phyloP scores from a whole-genome alignment of 2,113 vertebrate genomes.

The Channa maculata region DNA sequence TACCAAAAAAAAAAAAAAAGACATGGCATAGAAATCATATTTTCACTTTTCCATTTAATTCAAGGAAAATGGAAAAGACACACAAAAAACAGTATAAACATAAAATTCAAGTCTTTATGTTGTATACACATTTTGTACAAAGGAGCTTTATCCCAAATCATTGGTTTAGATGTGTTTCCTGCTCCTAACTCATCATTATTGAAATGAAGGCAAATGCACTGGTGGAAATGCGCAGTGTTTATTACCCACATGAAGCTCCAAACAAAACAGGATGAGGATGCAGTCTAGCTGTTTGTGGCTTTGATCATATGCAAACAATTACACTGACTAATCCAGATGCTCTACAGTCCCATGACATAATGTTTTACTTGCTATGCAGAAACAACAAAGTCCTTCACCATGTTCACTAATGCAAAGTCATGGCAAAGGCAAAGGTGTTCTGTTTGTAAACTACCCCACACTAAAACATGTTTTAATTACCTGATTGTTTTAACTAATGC shows the following conservation, averaged over 20 bases:
- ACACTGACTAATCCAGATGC: conserved; percentile 1
- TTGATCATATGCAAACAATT: conserved; percentile 17
- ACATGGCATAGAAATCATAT: not conserved
- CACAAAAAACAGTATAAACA: conserved; percentile 2
- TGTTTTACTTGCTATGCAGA: too few species aligned
- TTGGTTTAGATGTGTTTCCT: conserved; percentile 10
- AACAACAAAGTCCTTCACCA: too few species aligned
- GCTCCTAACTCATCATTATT: not conserved
- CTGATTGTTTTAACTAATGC: too few species aligned
- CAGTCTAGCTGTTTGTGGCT: conserved; percentile 2
- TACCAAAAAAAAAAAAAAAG: too few species aligned
- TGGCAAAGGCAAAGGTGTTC: too few species aligned
- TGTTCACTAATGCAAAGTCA: too few species aligned
- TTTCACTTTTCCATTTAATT: conserved; percentile 5
- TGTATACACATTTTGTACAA: conserved; percentile 8
- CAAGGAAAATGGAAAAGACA: conserved; percentile 8
- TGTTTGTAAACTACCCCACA: too few species aligned
- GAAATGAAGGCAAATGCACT: not conserved
- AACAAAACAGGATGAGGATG: conserved; percentile 14
- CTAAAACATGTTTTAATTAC: too few species aligned
- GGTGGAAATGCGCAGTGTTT: conserved; percentile 14
- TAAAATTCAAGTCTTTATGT: not conserved
- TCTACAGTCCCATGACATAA: too few species aligned
- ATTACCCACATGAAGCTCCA: not conserved
- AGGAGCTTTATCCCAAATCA: not conserved